Evolutionary conservation across 2,113 vertebrate species (phyloP).

Genomic region (Scalopus aquaticus): DNA sequence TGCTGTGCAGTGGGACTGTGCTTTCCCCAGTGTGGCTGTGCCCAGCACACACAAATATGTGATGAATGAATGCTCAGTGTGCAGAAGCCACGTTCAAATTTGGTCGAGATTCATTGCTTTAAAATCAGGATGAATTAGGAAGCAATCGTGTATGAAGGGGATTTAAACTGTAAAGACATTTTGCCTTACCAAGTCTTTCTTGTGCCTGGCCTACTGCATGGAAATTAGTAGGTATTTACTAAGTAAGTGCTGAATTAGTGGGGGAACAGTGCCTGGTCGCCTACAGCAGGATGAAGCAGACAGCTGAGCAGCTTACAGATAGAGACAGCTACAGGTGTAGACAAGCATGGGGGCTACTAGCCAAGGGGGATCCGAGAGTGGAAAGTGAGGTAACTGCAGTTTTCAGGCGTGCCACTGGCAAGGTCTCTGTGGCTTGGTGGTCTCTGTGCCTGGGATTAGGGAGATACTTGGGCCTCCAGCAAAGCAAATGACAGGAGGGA

Average conservation of each 20-base stretch:
- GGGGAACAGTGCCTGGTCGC: background rate
- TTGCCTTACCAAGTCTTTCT: background rate
- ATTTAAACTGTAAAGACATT: background rate
- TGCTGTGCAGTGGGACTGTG: background rate
- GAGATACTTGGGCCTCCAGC: background rate
- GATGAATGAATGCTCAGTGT: background rate
- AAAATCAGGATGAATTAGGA: background rate
- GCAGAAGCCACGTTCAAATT: background rate
- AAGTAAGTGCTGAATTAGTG: background rate
- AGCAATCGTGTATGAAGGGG: background rate
- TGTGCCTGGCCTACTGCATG: background rate
- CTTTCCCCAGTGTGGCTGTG: background rate
- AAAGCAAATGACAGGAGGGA: background rate
- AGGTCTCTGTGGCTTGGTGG: background rate
- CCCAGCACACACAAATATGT: background rate
- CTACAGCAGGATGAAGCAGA: background rate
- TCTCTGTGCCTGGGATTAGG: background rate
- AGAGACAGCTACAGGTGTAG: background rate
- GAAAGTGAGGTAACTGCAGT: background rate
- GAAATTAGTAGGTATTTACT: background rate
- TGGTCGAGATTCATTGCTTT: conserved; percentile 14
- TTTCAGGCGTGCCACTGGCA: background rate
- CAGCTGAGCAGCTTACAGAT: background rate
- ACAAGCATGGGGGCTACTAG: background rate
- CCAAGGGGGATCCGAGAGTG: background rate